Percentiles rank a stretch among this genome's conserved stretches.
Evolutionary conservation across 2,797 vertebrate species (phyloP).

Genomic region (Clarias fuscus): DNA sequence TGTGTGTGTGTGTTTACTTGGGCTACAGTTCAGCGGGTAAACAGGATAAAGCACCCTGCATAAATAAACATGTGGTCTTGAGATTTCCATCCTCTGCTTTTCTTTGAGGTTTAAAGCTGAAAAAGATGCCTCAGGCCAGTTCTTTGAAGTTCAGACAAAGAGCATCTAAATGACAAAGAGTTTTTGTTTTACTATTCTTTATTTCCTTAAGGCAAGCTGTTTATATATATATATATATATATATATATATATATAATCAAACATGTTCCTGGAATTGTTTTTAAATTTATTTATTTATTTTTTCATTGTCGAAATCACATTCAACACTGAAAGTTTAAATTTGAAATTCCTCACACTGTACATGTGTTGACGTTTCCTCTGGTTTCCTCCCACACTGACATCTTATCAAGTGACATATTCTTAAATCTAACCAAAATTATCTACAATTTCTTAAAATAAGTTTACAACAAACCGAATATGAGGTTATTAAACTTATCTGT

Average conservation of each 20-base stretch:
- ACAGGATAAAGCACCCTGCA: constrained; percentile 9
- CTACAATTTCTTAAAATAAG: too few relatives aligned
- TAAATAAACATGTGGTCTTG: constrained; percentile 7
- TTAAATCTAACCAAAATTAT: too few relatives aligned
- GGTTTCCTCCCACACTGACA: not conserved
- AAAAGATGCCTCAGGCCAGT: not conserved
- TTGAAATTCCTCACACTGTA: not conserved
- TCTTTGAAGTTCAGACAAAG: too few relatives aligned
- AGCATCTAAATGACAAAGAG: not conserved
- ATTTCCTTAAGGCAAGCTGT: not conserved
- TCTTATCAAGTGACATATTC: too few relatives aligned
- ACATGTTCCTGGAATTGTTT: not conserved
- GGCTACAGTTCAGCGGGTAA: not conserved
- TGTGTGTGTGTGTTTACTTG: not conserved
- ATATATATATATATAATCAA: not conserved
- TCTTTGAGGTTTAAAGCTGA: not conserved
- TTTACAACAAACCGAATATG: too few relatives aligned
- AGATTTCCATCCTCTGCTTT: constrained; percentile 18
- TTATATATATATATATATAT: not conserved
- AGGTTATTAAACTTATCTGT: too few relatives aligned
- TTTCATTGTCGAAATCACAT: not conserved
- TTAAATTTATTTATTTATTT: not conserved
- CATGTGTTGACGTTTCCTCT: not conserved
- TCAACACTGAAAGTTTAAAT: too few relatives aligned
- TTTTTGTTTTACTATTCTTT: not conserved